phyloP scores from a whole-genome alignment of 1,140 invertebrate genomes.

The Archegozetes longisetosus region DNA sequence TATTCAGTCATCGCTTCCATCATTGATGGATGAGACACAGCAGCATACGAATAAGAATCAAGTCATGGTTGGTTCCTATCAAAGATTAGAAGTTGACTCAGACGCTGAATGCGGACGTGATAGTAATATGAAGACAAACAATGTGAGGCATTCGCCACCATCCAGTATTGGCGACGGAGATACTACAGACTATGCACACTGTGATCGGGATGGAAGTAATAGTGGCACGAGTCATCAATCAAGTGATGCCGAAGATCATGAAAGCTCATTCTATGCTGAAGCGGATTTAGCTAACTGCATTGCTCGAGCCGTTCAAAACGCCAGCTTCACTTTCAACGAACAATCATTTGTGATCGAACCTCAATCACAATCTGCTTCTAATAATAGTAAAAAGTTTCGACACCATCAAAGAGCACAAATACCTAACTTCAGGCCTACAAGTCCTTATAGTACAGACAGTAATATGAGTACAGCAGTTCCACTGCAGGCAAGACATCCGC shows the following conservation, averaged over 20 bases:
- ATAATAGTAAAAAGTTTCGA: background rate
- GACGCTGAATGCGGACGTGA: background rate
- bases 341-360: slow-evolving; percentile 8
- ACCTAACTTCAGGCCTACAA: slow-evolving; percentile 25
- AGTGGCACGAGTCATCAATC: background rate
- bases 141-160: background rate
- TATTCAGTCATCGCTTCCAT: background rate
- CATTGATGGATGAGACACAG: background rate
- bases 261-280: background rate
- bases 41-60: background rate
- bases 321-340: slow-evolving; percentile 18
- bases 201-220: background rate
- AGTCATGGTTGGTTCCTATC: no score
- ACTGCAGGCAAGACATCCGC: background rate
- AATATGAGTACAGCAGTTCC: slow-evolving; percentile 29
- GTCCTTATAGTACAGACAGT: slow-evolving; percentile 34
- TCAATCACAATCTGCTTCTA: background rate
- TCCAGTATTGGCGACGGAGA: background rate
- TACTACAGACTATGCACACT: background rate
- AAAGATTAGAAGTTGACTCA: background rate
- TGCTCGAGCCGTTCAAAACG: slow-evolving; percentile 14
- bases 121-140: background rate
- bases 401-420: slow-evolving; percentile 22
- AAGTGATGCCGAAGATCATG: background rate
- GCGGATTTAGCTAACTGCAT: slow-evolving; percentile 11